Evolutionary conservation across 2,797 vertebrate species (phyloP).

Genomic region (Sebastes umbrosus): DNA sequence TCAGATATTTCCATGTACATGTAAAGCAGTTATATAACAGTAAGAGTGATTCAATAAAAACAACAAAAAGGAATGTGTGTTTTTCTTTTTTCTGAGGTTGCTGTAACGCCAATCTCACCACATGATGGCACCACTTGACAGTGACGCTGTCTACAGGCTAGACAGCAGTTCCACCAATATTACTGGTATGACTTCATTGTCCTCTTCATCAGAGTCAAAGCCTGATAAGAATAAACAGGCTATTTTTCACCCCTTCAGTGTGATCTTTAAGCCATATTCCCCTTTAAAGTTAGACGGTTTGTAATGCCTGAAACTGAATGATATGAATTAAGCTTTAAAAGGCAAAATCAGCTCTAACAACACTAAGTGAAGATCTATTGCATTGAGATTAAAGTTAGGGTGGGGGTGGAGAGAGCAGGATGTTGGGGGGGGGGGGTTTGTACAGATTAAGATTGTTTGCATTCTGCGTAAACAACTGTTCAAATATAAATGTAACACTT

Average conservation of each 20-base stretch:
- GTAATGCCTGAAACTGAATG: not conserved
- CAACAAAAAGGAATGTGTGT: not conserved
- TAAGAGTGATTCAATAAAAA: not conserved
- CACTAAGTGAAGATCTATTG: not conserved
- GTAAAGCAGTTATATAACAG: not conserved
- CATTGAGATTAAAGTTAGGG: not conserved
- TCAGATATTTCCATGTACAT: not conserved
- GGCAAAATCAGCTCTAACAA: not conserved
- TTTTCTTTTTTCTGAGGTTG: not conserved
- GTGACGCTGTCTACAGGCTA: not conserved
- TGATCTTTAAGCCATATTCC: not conserved
- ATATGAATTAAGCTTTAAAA: not conserved
- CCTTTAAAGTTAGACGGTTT: not conserved
- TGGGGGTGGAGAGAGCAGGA: not conserved
- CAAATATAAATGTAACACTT: not conserved
- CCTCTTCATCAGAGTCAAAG: not conserved
- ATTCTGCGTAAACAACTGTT: not conserved
- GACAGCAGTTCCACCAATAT: not conserved
- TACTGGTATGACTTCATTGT: not conserved
- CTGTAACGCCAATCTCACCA: slow-evolving; percentile 2
- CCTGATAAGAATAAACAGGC: too few species aligned
- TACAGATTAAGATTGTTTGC: not conserved
- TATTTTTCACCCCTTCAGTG: not conserved
- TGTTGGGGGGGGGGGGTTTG: not conserved
- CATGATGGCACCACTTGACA: slow-evolving; percentile 35